Base-by-base conservation (phyloP, 2,113 vertebrate genomes). In the Oncorhynchus mykiss region DNA sequence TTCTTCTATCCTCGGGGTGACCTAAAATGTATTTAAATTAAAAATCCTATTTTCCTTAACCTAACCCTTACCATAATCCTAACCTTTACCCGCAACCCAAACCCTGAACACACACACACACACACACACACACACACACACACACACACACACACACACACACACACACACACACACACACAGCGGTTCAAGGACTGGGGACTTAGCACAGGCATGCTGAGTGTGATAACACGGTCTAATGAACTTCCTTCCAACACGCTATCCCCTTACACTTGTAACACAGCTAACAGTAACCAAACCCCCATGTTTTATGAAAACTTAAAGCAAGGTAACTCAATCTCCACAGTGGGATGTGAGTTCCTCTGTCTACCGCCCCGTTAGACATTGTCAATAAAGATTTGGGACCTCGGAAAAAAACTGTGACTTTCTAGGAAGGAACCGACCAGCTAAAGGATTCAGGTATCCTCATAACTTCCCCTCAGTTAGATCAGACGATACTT, bases 281-380 rank as follows among this genome's bases (percentile, higher is more conserved):
- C 59, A 72, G 80, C 31, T 45, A 67, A 78, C 73, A 79, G 82
- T 82, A 82, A 86, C 76, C 71, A 73, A 54, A 86, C 75, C 76
- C 76, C 59, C 0, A 13, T 6, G 57, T 84, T 87, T 22, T 51
- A 60, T 25, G 83, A 85, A 71, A 71, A 74, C 39, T 39, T 65
- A 51, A 72, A 9, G 29, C 71, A 14, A 68, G 67, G 85, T 76
- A 84, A 91, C 80, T 72, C 16, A 70, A 87, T 62, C 81, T 79
- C 81, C 80, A 72, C 51, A 79, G 82, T 67, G 51, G 48, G 80
- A 79, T 71, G 81, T 75, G 27, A 65, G 68, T 72, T 27, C 67
- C 49, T 71, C 67, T 22, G 34, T 59, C 64, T 67, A 72, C 81
- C 67, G 78, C 70, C 66, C 80, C 22, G 72, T 83, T 83, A 80